Evolutionary conservation across 2,797 vertebrate species (phyloP).

Genomic region (Hydrolagus colliei): DNA sequence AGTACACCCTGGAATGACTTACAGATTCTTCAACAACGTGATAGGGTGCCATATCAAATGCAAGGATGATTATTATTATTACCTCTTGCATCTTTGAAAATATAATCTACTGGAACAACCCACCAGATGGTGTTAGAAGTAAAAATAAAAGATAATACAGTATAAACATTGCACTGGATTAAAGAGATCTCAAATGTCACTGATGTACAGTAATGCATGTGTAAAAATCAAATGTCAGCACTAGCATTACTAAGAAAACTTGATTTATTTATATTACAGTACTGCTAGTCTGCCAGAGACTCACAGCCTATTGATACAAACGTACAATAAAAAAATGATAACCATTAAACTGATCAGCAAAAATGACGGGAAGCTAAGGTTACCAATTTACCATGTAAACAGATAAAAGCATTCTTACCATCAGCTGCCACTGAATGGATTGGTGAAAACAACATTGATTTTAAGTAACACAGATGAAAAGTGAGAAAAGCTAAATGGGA

Average conservation of each 20-base stretch:
- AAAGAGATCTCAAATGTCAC: background rate
- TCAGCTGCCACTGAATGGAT: background rate
- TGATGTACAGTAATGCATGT: background rate
- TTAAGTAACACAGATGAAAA: background rate
- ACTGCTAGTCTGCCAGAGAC: background rate
- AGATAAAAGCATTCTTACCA: background rate
- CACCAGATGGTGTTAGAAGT: background rate
- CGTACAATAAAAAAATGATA: background rate
- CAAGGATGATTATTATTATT: background rate
- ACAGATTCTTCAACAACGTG: background rate
- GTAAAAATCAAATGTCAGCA: background rate
- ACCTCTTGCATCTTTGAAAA: background rate
- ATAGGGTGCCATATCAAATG: background rate
- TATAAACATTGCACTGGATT: background rate
- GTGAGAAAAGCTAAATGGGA: background rate
- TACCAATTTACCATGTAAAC: background rate
- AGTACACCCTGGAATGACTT: background rate
- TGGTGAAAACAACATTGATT: background rate
- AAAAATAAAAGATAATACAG: background rate
- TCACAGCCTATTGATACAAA: no score
- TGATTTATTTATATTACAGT: background rate
- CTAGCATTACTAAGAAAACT: background rate
- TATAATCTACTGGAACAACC: background rate
- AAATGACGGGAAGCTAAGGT: background rate
- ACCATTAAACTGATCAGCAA: background rate